Evolutionary conservation across 2,888 invertebrate species (phyloP), one percentile per base, ranked within the genome.

Genomic region (Polyommatus icarus): DNA sequence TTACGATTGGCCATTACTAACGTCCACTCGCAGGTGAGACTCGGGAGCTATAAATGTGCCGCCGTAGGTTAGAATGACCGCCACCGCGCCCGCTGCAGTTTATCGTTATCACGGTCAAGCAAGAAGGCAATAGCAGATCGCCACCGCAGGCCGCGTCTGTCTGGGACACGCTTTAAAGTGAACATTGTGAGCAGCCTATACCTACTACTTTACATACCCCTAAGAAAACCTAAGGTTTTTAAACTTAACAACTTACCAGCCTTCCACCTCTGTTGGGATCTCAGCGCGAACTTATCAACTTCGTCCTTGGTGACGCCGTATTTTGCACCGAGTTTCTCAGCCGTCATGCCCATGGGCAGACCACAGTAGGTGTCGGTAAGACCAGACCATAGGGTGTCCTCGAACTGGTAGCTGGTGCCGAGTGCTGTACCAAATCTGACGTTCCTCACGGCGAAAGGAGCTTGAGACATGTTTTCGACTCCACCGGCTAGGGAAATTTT

Each of bases 271-370:
- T 96, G 95, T 87, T 99, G 99, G 0, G 99, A 99, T 80, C 95
- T 94, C 3, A 98, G 87, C 0, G 99, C 96, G 90, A 96, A 99
- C 81, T 96, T 95, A 87, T 99, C 99, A 76, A 97, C 97, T 83
- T 98, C 97, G 81, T 97, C 96, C 79, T 97, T 95, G 1, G 96
- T 96, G 76, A 99, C 94, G 76, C 96, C 96, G 86, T 96, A 98
- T 88, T 98, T 96, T 0, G 87, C 92, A 0, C 98, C 98, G 75
- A 99, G 94, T 88, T 98, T 99, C 92, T 99, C 99, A 0, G 99
- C 99, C 0, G 99, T 99, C 86, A 99, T 90, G 2, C 98, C 99
- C 99, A 99, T 99, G 0, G 99, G 98, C 57, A 98, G 94, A 81
- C 98, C 97, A 87, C 98, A 98, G 89, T 98, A 96, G 0, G 96